phyloP scores from a whole-genome alignment of 2,797 vertebrate species.

The Ataeniobius toweri region DNA sequence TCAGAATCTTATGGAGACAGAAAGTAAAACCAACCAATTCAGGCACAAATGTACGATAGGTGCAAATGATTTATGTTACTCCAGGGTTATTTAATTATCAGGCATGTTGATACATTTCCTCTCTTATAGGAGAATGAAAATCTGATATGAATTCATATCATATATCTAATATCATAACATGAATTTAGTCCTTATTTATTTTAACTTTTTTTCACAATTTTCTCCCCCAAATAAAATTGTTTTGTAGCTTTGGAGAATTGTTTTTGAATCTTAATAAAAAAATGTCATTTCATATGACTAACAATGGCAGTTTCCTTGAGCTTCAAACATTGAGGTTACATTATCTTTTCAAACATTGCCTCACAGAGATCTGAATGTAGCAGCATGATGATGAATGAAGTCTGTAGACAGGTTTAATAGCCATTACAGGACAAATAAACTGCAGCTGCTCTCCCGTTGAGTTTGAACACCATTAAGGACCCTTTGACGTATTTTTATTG shows the following conservation, averaged over 20 bases:
- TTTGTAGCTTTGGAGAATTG: background rate
- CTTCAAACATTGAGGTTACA: background rate
- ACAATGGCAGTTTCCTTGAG: background rate
- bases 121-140: background rate
- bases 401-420: background rate
- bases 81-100: background rate
- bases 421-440: conserved; percentile 10
- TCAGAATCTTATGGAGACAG: background rate
- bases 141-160: background rate
- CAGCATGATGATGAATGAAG: conserved; percentile 3
- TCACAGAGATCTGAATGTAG: background rate
- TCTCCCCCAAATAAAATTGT: background rate
- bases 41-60: background rate
- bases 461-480: conserved; percentile 1
- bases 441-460: background rate
- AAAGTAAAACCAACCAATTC: background rate
- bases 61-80: background rate
- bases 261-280: background rate
- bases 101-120: background rate
- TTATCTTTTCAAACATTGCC: background rate
- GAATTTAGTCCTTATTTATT: background rate
- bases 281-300: background rate
- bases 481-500: conserved; percentile 2
- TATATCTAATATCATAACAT: background rate
- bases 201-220: background rate